These are phyloP conservation scores for Lysandra coridon DNA, from an alignment of 2,888 invertebrate genomes.

Conservation along the genomic window DNA sequence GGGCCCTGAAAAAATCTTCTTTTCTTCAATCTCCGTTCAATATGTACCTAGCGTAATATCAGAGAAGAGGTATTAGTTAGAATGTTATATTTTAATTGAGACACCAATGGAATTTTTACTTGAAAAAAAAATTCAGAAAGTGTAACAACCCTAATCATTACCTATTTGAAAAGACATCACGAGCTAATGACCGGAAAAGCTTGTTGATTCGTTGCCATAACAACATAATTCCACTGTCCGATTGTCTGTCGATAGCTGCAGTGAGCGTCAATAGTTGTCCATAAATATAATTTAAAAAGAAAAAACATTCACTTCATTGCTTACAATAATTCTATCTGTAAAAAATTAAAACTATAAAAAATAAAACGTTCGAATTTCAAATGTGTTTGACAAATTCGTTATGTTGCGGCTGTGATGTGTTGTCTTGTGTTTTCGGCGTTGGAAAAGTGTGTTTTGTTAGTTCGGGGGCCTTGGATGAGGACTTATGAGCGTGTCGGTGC, in stretches of 20 bases:
- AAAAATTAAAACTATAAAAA: not conserved
- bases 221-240: slow-evolving; percentile 44
- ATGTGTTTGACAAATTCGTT: slow-evolving; percentile 7
- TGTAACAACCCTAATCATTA: slow-evolving; percentile 26
- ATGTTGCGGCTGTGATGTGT: slow-evolving; percentile 51
- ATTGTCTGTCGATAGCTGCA: not conserved
- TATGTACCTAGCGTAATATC: no score
- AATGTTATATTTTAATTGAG: no score
- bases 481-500: slow-evolving; percentile 66
- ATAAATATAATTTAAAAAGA: not conserved
- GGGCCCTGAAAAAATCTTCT: no score
- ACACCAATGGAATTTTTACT: not conserved
- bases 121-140: slow-evolving; percentile 9
- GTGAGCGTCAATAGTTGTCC: not conserved
- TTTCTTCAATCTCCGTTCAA: no score
- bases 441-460: slow-evolving; percentile 55
- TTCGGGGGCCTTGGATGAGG: slow-evolving; percentile 38
- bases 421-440: slow-evolving; percentile 56
- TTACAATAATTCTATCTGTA: not conserved
- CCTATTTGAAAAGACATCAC: slow-evolving; percentile 30
- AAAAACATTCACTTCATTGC: not conserved
- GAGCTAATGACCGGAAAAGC: slow-evolving; percentile 50
- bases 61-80: no score
- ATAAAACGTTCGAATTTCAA: slow-evolving; percentile 3
- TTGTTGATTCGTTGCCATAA: slow-evolving; percentile 55